Evolutionary conservation across 2,888 invertebrate species (phyloP), one percentile per base, ranked within the genome.

Genomic region (Girardia tigrina): DNA sequence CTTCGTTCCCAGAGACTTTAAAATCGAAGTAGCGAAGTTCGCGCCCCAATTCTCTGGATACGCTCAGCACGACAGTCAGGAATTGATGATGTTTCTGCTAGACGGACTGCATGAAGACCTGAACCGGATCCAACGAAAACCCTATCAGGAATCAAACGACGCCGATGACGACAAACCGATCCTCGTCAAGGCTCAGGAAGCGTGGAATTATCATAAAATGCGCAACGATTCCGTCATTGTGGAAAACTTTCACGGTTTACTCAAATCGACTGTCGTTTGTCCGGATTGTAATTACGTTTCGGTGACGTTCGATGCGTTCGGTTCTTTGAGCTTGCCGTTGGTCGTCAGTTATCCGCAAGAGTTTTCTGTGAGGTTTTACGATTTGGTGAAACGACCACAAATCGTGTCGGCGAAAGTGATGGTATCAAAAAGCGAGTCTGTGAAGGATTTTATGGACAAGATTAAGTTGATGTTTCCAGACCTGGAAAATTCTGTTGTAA

Each of bases 271-370:
- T 0, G 83, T 88, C 14, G 84, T 86, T 28, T 88, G 88, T 80
- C 87, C 87, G 0, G 85, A 86, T 71, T 77, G 76, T 29, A 16
- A 29, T 1, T 88, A 88, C 80, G 83, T 87, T 29, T 87, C 87
- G 14, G 85, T 87, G 72, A 88, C 87, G 27, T 88, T 88, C 82
- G 88, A 88, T 80, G 88, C 88, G 0, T 87, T 87, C 80, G 87
- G 87, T 80, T 87, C 86, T 80, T 82, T 88, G 4, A 87, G 87
- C 0, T 81, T 88, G 73, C 88, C 88, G 8, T 78, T 84, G 12
- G 36, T 36, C 16, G 12, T 36, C 16, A 36, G 12, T 36, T 36
- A 36, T 36, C 36, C 36, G 16, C 36, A 36, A 16, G 16, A 8
- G 16, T 36, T 36, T 16, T 12, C 8, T 36, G 16, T 36, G 16